phyloP scores from a whole-genome alignment of 2,113 vertebrate species.

The Stictonetta naevosa region DNA sequence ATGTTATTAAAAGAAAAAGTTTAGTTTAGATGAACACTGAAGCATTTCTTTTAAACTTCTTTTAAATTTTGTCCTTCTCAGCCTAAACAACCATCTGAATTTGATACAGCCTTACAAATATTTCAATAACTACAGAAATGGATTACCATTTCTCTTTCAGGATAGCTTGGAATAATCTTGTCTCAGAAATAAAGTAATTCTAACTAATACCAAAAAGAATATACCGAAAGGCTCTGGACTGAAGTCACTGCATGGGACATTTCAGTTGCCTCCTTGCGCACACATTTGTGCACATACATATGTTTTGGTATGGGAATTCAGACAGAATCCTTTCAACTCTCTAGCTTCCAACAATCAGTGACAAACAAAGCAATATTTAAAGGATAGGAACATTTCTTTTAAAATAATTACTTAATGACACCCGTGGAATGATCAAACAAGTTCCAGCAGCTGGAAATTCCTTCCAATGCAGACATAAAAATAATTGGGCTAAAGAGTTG shows the following conservation, averaged over 20 bases:
- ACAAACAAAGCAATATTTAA: background rate
- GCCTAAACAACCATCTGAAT: conserved; percentile 35
- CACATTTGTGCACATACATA: background rate
- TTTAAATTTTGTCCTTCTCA: background rate
- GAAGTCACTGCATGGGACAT: background rate
- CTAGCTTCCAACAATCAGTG: conserved; percentile 2
- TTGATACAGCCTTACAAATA: conserved; percentile 36
- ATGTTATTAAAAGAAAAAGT: background rate
- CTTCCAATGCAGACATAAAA: conserved; percentile 78
- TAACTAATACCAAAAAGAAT: background rate
- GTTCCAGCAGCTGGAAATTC: conserved; percentile 74
- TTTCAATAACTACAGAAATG: conserved; percentile 30
- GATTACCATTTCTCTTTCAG: conserved; percentile 13
- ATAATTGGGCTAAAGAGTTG: conserved; percentile 79
- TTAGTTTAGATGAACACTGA: background rate
- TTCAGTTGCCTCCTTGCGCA: background rate
- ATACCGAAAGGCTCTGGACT: background rate
- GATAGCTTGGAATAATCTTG: conserved; percentile 7
- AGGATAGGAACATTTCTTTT: background rate
- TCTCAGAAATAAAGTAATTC: background rate
- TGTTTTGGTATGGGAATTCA: background rate
- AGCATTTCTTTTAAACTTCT: background rate
- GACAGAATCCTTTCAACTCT: conserved; percentile 36
- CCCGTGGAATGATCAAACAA: conserved; percentile 59
- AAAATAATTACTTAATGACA: conserved; percentile 47